A percentile compares a stretch with the other conserved stretches of the same genome.
Evolutionary conservation across 2,113 vertebrate genomes (phyloP).

Genomic region (Puntigrus tetrazona): DNA sequence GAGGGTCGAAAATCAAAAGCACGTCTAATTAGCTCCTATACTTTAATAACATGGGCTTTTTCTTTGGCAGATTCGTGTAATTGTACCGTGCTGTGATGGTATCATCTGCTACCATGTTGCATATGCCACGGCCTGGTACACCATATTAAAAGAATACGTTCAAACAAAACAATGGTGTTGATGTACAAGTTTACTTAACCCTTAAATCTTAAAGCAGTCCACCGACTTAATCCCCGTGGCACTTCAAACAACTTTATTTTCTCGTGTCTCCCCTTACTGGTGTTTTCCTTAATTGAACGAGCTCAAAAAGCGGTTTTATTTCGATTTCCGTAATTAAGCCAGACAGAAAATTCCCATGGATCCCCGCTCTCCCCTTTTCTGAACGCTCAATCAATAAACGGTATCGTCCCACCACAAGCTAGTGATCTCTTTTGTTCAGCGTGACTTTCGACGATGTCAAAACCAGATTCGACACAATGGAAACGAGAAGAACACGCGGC

Average conservation of each 20-base stretch:
- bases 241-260: not conserved
- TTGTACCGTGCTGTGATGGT: not conserved
- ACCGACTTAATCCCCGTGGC: not conserved
- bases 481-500: not conserved
- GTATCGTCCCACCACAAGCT: not conserved
- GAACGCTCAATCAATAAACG: not conserved
- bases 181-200: not conserved
- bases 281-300: not conserved
- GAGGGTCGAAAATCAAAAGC: not conserved
- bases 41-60: not conserved
- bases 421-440: not conserved
- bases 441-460: not conserved
- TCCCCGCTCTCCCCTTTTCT: too few species aligned
- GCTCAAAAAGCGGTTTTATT: not conserved
- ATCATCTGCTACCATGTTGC: not conserved
- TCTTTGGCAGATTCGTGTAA: not conserved
- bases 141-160: not conserved
- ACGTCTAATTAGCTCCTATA: not conserved
- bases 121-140: not conserved
- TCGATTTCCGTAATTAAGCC: not conserved
- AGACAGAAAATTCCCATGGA: not conserved
- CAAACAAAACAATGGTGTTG: not conserved
- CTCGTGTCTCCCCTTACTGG: not conserved
- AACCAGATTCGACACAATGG: not conserved
- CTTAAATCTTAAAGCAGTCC: not conserved